These are phyloP conservation scores for Daphoenositta chrysoptera DNA, from an alignment of 2,113 vertebrate species.

Conservation along the genomic window DNA sequence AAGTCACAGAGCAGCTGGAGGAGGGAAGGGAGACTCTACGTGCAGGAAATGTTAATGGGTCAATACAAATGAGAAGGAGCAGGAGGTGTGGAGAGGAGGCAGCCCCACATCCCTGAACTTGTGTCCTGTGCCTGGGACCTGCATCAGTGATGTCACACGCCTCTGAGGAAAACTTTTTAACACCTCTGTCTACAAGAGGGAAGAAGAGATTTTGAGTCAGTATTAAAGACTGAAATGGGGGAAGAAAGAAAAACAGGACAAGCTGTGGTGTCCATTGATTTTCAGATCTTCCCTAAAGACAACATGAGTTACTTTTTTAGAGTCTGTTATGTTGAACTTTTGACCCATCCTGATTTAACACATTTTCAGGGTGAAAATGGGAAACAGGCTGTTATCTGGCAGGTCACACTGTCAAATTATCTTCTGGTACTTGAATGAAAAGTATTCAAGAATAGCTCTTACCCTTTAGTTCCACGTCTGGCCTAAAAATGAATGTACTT, in stretches of 20 bases:
- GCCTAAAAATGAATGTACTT: background rate
- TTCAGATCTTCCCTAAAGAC: background rate
- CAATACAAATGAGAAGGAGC: background rate
- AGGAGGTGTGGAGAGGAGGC: background rate
- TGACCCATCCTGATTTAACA: background rate
- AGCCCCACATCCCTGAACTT: background rate
- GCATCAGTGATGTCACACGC: background rate
- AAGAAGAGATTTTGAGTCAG: background rate
- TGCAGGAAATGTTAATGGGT: background rate
- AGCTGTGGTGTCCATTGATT: background rate
- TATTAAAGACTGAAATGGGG: background rate
- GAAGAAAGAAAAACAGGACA: background rate
- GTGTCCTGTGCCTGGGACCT: background rate
- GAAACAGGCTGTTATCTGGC: background rate
- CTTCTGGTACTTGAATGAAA: background rate
- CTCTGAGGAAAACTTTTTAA: background rate
- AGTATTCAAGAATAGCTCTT: background rate
- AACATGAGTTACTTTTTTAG: background rate
- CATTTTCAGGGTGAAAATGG: background rate
- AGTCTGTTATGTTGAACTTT: background rate
- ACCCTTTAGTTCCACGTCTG: background rate
- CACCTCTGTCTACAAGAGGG: background rate
- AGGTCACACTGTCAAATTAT: background rate
- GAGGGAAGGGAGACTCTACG: background rate
- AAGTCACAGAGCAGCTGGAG: constrained; percentile 44